Conservation (phyloP, 1,140 invertebrate genomes). For the Ceratina australensis region DNA sequence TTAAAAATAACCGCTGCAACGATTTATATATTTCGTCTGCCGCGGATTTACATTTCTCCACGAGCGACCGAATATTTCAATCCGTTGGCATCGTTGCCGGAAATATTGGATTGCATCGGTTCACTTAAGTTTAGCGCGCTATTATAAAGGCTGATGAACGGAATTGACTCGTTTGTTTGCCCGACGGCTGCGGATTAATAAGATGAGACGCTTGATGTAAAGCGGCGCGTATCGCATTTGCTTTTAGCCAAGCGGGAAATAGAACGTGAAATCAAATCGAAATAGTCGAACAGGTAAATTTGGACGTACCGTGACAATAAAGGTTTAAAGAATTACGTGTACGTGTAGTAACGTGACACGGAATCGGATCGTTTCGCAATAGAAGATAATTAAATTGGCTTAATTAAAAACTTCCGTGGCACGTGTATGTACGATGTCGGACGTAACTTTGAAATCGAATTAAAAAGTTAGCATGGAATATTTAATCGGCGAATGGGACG, state of each 20-base stretch:
- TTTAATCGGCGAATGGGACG: not conserved
- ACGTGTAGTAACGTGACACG: too few species aligned
- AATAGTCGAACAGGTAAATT: not conserved
- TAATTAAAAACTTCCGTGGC: too few species aligned
- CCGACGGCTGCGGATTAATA: not conserved
- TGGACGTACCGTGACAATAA: too few species aligned
- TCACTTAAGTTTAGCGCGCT: constrained; percentile 1
- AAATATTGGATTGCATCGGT: constrained; percentile 7
- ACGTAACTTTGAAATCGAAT: not conserved
- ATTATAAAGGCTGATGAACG: constrained; percentile 10
- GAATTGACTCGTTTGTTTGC: constrained; percentile 18
- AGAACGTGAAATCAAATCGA: not conserved
- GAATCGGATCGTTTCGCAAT: too few species aligned
- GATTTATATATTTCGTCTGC: too few species aligned
- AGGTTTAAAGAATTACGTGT: too few species aligned
- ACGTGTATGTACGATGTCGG: not conserved
- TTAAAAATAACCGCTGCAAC: too few species aligned
- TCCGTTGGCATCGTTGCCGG: not conserved
- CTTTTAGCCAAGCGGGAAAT: not conserved
- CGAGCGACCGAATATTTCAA: constrained; percentile 13
- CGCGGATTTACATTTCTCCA: too few species aligned
- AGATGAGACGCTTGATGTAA: not conserved
- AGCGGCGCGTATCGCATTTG: not conserved
- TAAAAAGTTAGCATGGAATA: not conserved
- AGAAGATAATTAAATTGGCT: too few species aligned